Conservation (phyloP, 2,888 invertebrate genomes). For the Baccha elongata region DNA sequence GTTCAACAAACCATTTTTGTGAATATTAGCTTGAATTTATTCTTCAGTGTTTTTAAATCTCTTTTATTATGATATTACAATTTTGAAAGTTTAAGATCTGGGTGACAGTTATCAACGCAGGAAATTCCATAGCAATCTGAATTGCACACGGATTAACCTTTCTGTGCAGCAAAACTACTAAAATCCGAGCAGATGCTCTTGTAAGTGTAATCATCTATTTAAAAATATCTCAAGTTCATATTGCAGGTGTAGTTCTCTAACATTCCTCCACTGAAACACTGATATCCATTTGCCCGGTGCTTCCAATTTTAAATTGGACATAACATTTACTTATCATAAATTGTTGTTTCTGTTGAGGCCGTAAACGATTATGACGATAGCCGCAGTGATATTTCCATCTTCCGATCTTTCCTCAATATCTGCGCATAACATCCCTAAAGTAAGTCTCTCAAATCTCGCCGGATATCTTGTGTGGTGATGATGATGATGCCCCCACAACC, state of each 20-base stretch:
- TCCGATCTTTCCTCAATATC: conserved; percentile 23
- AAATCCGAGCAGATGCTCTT: too few relatives aligned
- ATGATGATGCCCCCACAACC: conserved; percentile 63
- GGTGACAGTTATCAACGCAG: too few relatives aligned
- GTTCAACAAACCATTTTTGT: too few relatives aligned
- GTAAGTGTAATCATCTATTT: too few relatives aligned
- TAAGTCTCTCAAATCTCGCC: conserved; percentile 31
- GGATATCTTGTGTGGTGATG: conserved; percentile 46
- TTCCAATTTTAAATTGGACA: conserved; percentile 73
- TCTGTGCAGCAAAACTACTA: too few relatives aligned
- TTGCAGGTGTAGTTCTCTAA: conserved; percentile 52
- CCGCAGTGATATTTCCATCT: conserved; percentile 65
- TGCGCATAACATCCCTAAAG: conserved; percentile 2
- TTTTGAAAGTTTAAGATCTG: too few relatives aligned
- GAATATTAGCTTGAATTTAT: too few relatives aligned
- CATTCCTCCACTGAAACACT: conserved; percentile 27
- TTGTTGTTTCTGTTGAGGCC: conserved; percentile 68
- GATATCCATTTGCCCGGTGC: conserved; percentile 63
- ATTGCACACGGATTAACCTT: too few relatives aligned
- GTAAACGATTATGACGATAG: conserved; percentile 57
- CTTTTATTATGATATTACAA: too few relatives aligned
- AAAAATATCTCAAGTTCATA: conserved; percentile 56
- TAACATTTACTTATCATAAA: conserved; percentile 74
- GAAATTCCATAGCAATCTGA: too few relatives aligned
- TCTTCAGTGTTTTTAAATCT: too few relatives aligned